These are phyloP conservation scores for Syrrhaptes paradoxus DNA, from an alignment of 2,113 vertebrate genomes.

Conservation along the genomic window DNA sequence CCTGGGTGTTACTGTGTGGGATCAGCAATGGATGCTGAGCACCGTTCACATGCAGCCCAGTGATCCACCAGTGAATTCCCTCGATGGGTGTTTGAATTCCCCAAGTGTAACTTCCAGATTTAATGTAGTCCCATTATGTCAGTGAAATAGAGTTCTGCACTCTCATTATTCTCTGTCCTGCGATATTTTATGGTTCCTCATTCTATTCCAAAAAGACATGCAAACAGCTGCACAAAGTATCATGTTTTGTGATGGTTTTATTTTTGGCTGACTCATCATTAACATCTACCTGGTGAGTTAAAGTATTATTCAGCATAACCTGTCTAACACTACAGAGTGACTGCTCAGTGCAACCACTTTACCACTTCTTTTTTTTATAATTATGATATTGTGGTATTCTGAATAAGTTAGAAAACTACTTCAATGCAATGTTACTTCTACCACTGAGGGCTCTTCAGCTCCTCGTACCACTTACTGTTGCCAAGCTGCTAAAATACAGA, in stretches of 20 bases:
- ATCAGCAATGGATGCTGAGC: background rate
- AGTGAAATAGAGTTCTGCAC: background rate
- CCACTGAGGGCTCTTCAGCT: background rate
- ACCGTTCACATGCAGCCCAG: background rate
- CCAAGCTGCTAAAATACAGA: constrained; percentile 18
- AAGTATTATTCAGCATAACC: background rate
- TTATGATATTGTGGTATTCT: background rate
- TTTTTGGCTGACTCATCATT: background rate
- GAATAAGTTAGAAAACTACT: background rate
- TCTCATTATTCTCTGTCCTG: background rate
- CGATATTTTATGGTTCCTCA: background rate
- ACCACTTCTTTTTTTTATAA: background rate
- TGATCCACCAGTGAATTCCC: background rate
- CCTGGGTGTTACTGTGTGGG: background rate
- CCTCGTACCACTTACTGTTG: background rate
- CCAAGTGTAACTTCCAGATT: background rate
- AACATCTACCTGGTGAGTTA: background rate
- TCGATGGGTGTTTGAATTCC: background rate
- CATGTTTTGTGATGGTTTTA: background rate
- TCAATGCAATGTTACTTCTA: background rate
- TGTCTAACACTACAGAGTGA: background rate
- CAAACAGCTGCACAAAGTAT: background rate
- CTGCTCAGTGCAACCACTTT: background rate
- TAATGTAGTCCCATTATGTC: background rate
- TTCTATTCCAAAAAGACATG: background rate